phyloP scores from a whole-genome alignment of 2,113 vertebrate species.

The Megaceryle maxima region DNA sequence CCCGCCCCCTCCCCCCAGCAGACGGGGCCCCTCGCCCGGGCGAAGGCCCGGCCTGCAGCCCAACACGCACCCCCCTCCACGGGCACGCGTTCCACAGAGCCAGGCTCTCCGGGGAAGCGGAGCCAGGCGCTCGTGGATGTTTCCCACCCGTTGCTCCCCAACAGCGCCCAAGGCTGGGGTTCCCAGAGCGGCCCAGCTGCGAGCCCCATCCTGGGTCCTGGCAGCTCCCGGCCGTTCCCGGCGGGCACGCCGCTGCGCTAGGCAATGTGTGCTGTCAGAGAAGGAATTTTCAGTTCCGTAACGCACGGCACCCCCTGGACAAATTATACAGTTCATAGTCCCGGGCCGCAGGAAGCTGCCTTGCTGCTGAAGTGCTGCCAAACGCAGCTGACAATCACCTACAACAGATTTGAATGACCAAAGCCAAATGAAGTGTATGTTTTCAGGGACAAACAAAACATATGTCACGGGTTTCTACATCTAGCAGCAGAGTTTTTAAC shows the following conservation, averaged over 20 bases:
- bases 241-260: conserved; percentile 77
- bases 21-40: too few relatives aligned
- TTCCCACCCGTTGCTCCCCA: not conserved
- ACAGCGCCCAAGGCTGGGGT: conserved; percentile 40
- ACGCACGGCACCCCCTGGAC: conserved; percentile 54
- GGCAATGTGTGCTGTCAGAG: conserved; percentile 74
- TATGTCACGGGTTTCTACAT: not conserved
- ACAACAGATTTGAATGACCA: conserved; percentile 27
- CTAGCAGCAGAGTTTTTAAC: not conserved
- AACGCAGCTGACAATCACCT: not conserved
- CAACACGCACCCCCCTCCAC: not conserved
- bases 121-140: not conserved
- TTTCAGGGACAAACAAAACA: conserved; percentile 53
- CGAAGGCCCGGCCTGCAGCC: not conserved
- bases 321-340: conserved; percentile 63
- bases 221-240: conserved; percentile 74
- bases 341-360: conserved; percentile 53
- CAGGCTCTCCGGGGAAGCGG: not conserved
- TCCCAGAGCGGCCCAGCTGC: conserved; percentile 68
- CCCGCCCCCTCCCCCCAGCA: too few relatives aligned
- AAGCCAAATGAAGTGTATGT: conserved; percentile 10
- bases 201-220: conserved; percentile 71
- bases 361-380: conserved; percentile 27
- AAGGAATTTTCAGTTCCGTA: conserved; percentile 66
- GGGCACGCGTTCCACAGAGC: not conserved